phyloP scores from a whole-genome alignment of 92 coral and sea anemone genomes.

The Pocillopora meandrina region DNA sequence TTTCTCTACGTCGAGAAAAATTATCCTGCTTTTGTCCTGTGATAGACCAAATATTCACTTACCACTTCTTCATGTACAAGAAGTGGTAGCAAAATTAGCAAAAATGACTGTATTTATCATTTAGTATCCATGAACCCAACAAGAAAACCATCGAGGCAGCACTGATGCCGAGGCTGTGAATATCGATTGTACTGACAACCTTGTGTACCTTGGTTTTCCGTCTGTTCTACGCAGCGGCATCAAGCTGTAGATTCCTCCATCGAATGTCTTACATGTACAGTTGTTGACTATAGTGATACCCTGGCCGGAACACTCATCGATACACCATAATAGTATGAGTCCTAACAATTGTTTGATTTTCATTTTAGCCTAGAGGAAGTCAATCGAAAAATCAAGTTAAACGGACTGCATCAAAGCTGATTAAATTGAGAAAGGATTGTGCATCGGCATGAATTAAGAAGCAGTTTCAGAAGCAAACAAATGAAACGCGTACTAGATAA shows the following conservation, averaged over 20 bases:
- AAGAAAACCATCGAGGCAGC: no score
- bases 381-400: background rate
- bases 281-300: background rate
- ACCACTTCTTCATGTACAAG: no score
- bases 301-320: background rate
- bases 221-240: conserved; percentile 12
- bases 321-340: background rate
- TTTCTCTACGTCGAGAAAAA: no score
- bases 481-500: no score
- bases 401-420: background rate
- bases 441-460: background rate
- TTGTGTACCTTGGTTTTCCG: background rate
- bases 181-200: background rate
- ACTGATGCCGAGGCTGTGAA: no score
- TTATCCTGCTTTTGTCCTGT: no score
- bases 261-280: conserved; percentile 5
- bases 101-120: no score
- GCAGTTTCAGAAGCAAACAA: no score
- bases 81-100: no score
- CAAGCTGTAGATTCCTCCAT: conserved; percentile 21
- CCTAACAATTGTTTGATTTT: background rate
- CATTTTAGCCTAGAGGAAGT: background rate
- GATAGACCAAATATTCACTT: no score
- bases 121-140: no score
- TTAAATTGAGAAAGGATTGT: background rate